A percentile compares a stretch with the other conserved stretches of the same genome.
Conservation (phyloP, 2,113 vertebrate species). For the Corvus hawaiiensis region DNA sequence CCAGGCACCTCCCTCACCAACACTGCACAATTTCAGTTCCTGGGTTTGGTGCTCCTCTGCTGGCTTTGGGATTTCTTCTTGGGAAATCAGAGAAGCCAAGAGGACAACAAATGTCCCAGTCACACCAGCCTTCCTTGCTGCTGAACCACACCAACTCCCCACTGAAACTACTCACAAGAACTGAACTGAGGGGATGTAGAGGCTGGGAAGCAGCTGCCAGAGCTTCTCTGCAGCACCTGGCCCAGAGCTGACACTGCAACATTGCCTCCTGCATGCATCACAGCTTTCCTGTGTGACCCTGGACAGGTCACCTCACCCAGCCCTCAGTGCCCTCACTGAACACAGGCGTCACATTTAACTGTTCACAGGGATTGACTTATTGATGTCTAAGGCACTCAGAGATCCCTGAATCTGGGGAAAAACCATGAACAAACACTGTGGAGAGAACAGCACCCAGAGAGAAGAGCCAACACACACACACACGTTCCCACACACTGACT, state of each 20-base stretch:
- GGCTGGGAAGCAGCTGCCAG: not conserved
- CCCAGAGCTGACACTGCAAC: not conserved
- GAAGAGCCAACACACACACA: not conserved
- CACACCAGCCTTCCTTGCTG: not conserved
- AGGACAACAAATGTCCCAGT: not conserved
- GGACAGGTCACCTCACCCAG: not conserved
- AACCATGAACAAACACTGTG: not conserved
- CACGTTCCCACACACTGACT: not conserved
- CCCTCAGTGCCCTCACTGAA: not conserved
- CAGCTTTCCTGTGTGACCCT: not conserved
- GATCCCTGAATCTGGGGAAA: not conserved
- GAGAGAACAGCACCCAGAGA: not conserved
- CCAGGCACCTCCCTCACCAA: not conserved
- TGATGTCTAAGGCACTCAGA: not conserved
- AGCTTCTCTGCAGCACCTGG: not conserved
- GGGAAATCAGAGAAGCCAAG: not conserved
- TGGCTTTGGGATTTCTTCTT: not conserved
- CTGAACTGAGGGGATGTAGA: not conserved
- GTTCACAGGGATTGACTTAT: not conserved
- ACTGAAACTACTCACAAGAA: not conserved
- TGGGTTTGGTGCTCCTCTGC: not conserved
- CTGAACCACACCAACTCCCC: not conserved
- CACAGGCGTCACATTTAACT: not conserved
- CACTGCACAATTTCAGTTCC: not conserved
- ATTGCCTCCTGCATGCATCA: not conserved